phyloP scores from a whole-genome alignment of 30 jellyfish, hydroid and myxozoan genomes.

The Mastigias papua region DNA sequence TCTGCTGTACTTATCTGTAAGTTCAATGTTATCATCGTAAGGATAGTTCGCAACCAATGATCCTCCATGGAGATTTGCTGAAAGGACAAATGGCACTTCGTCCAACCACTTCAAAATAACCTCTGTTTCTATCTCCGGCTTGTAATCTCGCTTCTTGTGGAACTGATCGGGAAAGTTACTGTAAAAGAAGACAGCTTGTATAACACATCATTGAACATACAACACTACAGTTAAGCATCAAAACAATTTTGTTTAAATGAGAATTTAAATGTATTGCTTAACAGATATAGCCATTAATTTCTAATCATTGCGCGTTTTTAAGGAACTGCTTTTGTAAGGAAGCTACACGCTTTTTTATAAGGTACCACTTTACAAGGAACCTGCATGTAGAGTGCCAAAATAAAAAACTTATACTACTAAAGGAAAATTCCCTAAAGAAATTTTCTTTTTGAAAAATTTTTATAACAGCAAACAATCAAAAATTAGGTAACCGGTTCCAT shows the following conservation, averaged over 20 bases:
- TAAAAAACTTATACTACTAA: too few relatives aligned
- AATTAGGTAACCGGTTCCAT: too few relatives aligned
- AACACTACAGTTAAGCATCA: background rate
- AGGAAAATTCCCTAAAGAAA: too few relatives aligned
- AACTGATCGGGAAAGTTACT: constrained; percentile 98
- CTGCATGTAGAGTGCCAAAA: too few relatives aligned
- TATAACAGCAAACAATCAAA: too few relatives aligned
- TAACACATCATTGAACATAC: background rate
- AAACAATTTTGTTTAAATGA: background rate
- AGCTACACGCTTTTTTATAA: too few relatives aligned
- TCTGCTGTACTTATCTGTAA: constrained; percentile 55
- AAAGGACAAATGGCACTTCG: constrained; percentile 87
- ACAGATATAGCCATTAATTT: too few relatives aligned
- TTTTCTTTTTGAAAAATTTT: too few relatives aligned
- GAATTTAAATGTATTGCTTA: background rate
- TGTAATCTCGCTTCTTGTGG: constrained; percentile 16
- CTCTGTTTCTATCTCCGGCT: constrained; percentile 82
- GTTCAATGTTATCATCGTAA: constrained; percentile 80
- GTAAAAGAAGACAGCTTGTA: background rate
- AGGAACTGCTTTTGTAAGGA: too few relatives aligned
- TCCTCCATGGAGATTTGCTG: constrained; percentile 99
- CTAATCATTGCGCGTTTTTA: too few relatives aligned
- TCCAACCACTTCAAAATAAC: constrained; percentile 78
- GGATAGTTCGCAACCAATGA: constrained; percentile 98
- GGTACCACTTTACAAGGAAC: too few relatives aligned